Evolutionary conservation across 2,888 invertebrate genomes (phyloP).

Genomic region (Mesorhabditis belari): DNA sequence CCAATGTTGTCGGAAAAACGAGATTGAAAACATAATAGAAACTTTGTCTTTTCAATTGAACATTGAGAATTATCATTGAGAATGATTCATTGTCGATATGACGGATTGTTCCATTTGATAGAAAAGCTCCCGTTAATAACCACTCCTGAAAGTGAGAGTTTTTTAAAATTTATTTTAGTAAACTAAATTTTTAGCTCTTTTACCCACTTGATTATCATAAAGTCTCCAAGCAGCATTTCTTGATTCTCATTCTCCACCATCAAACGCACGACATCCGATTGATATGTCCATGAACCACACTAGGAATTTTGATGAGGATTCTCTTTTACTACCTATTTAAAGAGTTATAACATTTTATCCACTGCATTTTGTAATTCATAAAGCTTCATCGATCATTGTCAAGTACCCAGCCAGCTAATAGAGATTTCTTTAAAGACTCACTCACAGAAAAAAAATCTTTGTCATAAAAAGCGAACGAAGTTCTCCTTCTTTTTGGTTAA

Average conservation of each 20-base stretch:
- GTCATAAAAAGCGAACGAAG: too few species aligned
- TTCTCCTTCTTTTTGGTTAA: too few species aligned
- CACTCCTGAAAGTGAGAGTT: constrained; percentile 19
- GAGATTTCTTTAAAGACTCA: too few species aligned
- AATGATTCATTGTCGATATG: constrained; percentile 45
- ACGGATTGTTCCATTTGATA: constrained; percentile 40
- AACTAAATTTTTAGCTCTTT: background rate
- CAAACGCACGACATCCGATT: constrained; percentile 39
- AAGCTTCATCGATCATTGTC: too few species aligned
- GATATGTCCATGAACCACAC: constrained; percentile 52
- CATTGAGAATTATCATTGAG: constrained; percentile 43
- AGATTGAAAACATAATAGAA: constrained; percentile 60
- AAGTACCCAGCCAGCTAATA: too few species aligned
- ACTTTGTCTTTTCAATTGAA: constrained; percentile 53
- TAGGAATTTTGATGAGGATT: too few species aligned
- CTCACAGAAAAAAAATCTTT: too few species aligned
- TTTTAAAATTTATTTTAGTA: background rate
- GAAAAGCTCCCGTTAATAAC: constrained; percentile 35
- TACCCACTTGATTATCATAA: constrained; percentile 50
- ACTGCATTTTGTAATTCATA: too few species aligned
- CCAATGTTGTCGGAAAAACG: constrained; percentile 58
- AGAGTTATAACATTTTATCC: too few species aligned
- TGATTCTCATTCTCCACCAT: constrained; percentile 36
- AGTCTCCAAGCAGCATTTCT: constrained; percentile 49
- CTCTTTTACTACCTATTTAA: too few species aligned